A percentile compares a stretch with the other conserved stretches of the same genome.
These are phyloP conservation scores for Latrodectus hesperus DNA, from an alignment of 2,888 invertebrate genomes.

Conservation along the genomic window DNA sequence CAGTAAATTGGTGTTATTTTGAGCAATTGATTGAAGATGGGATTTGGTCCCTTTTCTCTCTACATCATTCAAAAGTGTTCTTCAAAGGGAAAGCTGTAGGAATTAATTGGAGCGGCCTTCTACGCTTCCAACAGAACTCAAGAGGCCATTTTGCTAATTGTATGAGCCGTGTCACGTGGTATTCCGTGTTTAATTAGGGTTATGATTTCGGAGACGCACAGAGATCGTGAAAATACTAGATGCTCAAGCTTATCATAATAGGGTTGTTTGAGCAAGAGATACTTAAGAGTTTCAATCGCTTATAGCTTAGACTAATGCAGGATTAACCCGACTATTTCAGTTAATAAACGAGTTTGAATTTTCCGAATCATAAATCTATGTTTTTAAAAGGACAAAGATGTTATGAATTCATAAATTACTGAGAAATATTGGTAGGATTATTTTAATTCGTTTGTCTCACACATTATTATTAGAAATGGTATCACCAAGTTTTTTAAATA, in stretches of 20 bases:
- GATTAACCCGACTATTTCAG: too few relatives aligned
- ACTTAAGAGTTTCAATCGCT: too few relatives aligned
- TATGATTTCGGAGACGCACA: neutral
- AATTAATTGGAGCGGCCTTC: constrained; percentile 2
- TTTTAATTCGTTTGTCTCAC: too few relatives aligned
- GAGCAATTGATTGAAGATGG: constrained; percentile 14
- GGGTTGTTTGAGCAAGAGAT: neutral
- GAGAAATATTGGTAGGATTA: too few relatives aligned
- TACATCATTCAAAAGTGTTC: too few relatives aligned
- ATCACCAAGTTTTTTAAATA: too few relatives aligned
- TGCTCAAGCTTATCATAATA: neutral
- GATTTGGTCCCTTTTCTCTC: neutral
- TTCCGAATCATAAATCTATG: too few relatives aligned
- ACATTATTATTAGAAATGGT: too few relatives aligned
- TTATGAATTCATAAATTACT: too few relatives aligned
- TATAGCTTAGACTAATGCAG: too few relatives aligned
- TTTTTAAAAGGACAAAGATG: too few relatives aligned
- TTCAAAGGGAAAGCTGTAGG: neutral
- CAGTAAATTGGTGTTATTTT: constrained; percentile 23
- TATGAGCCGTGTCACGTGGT: neutral
- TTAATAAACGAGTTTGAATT: too few relatives aligned
- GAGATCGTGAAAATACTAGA: neutral
- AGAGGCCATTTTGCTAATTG: neutral
- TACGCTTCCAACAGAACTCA: neutral
- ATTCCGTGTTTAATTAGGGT: constrained; percentile 2